phyloP scores from a whole-genome alignment of 2,113 vertebrate species.

The Gallinago media region DNA sequence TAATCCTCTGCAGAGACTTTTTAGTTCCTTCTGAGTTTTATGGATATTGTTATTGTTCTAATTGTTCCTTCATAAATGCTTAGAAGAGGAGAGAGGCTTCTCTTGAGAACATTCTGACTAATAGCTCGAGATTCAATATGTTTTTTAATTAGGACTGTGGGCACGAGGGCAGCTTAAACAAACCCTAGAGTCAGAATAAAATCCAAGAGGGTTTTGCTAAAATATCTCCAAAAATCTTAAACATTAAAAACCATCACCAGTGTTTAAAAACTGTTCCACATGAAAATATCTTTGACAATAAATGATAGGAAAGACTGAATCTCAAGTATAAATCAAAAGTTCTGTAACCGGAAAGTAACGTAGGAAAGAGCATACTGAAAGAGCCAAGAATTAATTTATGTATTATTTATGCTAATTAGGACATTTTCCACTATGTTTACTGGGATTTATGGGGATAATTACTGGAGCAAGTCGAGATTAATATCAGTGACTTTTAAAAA shows the following conservation, averaged over 20 bases:
- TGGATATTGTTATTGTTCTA: slow-evolving; percentile 10
- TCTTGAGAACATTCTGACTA: not conserved
- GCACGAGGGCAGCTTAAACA: not conserved
- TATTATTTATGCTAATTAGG: not conserved
- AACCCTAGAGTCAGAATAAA: not conserved
- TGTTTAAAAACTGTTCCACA: not conserved
- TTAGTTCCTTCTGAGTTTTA: not conserved
- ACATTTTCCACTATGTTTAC: not conserved
- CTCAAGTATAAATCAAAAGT: not conserved
- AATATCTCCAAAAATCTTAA: not conserved
- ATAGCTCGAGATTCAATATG: not conserved
- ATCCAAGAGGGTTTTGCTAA: not conserved
- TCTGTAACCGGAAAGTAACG: not conserved
- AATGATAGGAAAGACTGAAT: not conserved
- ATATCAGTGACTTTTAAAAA: not conserved
- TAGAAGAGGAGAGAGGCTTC: not conserved
- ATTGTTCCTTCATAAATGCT: not conserved
- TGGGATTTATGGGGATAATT: not conserved
- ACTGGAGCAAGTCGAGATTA: not conserved
- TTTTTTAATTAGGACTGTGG: not conserved
- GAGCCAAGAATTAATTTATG: not conserved
- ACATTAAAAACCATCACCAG: not conserved
- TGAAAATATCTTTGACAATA: not conserved
- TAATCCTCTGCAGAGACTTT: not conserved
- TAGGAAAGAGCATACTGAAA: not conserved